Conservation (phyloP, 1,140 invertebrate genomes). For the Phocides pigmalion region DNA sequence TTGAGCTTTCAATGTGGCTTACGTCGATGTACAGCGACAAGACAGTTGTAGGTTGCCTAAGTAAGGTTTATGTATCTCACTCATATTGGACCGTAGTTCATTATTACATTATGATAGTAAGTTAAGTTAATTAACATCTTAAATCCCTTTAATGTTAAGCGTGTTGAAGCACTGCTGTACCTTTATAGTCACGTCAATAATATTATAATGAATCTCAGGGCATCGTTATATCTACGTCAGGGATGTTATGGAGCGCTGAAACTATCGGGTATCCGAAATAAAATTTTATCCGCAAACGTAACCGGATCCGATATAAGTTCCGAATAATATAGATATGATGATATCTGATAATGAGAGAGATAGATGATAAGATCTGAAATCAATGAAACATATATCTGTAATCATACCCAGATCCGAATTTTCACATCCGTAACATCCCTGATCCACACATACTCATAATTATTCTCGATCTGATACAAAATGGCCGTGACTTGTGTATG, state of each 20-base stretch:
- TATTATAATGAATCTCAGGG: slow-evolving; percentile 34
- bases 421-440: too few species aligned
- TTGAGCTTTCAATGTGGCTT: slow-evolving; percentile 28
- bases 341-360: too few species aligned
- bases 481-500: slow-evolving; percentile 7
- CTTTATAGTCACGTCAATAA: neutral
- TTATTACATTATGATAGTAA: too few species aligned
- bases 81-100: neutral
- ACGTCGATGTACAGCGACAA: neutral
- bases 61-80: neutral
- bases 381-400: too few species aligned
- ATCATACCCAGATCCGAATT: too few species aligned
- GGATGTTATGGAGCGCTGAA: too few species aligned
- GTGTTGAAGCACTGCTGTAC: neutral
- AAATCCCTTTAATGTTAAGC: neutral
- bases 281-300: too few species aligned
- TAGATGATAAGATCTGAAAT: too few species aligned
- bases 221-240: neutral
- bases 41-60: neutral
- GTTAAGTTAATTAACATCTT: too few species aligned
- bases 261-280: too few species aligned
- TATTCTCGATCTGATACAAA: neutral
- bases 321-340: too few species aligned
- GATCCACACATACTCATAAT: neutral
- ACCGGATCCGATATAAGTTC: too few species aligned